These are phyloP conservation scores for Hylia prasina DNA, from an alignment of 2,113 vertebrate species.

Conservation along the genomic window DNA sequence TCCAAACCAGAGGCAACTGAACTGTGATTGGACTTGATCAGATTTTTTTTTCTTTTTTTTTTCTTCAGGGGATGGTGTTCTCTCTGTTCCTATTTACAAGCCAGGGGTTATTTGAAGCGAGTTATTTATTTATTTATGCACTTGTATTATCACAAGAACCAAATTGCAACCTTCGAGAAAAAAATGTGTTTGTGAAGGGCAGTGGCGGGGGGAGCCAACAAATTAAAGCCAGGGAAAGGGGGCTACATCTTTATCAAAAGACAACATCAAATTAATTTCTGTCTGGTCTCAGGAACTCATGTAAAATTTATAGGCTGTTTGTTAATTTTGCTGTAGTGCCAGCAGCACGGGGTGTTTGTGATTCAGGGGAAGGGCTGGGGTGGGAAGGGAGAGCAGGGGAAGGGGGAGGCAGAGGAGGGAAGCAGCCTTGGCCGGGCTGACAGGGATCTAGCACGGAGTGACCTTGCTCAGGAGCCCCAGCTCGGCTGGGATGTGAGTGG, in stretches of 20 bases:
- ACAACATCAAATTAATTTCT: constrained; percentile 78
- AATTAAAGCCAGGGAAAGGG: constrained; percentile 39
- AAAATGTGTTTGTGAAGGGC: background rate
- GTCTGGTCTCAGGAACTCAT: constrained; percentile 65
- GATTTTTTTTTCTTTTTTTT: background rate
- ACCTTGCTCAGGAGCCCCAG: constrained; percentile 35
- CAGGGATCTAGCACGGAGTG: background rate
- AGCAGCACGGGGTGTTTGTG: constrained; percentile 3
- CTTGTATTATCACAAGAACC: constrained; percentile 55
- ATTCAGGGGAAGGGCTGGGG: background rate
- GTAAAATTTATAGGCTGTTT: constrained; percentile 76
- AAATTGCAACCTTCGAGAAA: constrained; percentile 54
- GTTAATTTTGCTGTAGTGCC: constrained; percentile 70
- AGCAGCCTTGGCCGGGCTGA: background rate
- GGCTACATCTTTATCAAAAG: constrained; percentile 73
- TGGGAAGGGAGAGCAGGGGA: background rate
- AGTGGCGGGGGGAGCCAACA: background rate
- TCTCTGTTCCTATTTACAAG: constrained; percentile 17
- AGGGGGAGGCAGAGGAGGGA: background rate
- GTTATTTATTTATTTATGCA: constrained; percentile 59
- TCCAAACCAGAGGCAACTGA: background rate
- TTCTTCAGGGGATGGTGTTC: background rate
- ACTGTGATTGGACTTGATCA: background rate
- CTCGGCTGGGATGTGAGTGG: background rate
- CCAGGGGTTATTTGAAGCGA: constrained; percentile 48